Percentiles rank a stretch among this genome's conserved stretches.
Evolutionary conservation across 2,888 invertebrate genomes (phyloP).

Genomic region (Drosophila peninsularis): DNA sequence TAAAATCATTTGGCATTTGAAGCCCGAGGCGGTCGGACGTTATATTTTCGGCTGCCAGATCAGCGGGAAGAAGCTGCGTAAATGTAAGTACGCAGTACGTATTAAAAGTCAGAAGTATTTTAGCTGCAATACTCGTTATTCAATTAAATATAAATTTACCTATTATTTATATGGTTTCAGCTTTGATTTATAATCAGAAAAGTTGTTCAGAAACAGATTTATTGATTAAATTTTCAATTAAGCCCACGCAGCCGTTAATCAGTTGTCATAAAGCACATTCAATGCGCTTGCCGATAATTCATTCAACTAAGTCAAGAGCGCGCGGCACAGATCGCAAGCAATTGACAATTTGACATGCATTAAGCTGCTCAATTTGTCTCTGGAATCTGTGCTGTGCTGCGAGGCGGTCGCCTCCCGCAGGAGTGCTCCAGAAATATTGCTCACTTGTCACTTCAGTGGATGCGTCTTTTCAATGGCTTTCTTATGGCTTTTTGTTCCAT

Average conservation of each 20-base stretch:
- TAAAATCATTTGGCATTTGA: neutral
- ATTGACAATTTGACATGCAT: constrained; percentile 72
- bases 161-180: neutral
- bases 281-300: constrained; percentile 51
- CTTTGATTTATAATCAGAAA: neutral
- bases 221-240: neutral
- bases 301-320: constrained; percentile 39
- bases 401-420: constrained; percentile 16
- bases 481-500: neutral
- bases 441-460: constrained; percentile 78
- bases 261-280: neutral
- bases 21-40: neutral
- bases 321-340: constrained; percentile 31
- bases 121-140: no score
- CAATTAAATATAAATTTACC: no score
- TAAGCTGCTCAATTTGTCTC: constrained; percentile 75
- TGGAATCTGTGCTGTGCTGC: constrained; percentile 49
- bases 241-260: neutral
- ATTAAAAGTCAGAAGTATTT: no score
- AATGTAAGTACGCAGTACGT: no score
- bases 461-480: constrained; percentile 31
- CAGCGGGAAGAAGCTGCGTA: neutral
- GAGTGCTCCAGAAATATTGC: constrained; percentile 63
- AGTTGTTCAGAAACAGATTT: no score
- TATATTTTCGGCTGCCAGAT: neutral